phyloP scores from a whole-genome alignment of 37 sponge, comb jelly and placozoan genomes.

The Ianthella basta region DNA sequence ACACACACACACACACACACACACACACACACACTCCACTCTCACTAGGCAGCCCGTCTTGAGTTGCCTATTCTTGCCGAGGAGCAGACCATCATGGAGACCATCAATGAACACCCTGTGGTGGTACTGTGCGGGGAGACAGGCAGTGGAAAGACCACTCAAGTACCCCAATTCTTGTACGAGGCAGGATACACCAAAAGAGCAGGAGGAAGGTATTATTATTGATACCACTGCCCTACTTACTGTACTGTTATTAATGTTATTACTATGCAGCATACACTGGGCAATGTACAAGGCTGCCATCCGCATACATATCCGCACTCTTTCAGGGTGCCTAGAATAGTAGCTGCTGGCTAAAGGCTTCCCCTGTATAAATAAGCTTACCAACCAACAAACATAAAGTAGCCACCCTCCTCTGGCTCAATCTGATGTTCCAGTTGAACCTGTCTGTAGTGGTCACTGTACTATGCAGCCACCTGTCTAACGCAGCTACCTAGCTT shows the following conservation, averaged over 20 bases:
- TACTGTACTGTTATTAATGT: neutral
- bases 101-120: conserved; percentile 72
- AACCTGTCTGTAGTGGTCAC: too few species aligned
- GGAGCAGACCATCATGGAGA: conserved; percentile 88
- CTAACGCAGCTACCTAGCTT: too few species aligned
- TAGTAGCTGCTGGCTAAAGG: too few species aligned
- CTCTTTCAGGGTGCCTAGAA: too few species aligned
- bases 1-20: conserved; percentile 16
- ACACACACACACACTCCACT: conserved; percentile 3
- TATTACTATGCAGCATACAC: too few species aligned
- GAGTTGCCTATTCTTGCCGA: conserved; percentile 87
- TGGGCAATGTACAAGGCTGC: neutral
- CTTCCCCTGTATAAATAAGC: too few species aligned
- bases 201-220: conserved; percentile 18
- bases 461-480: too few species aligned
- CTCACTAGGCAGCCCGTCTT: conserved; percentile 66
- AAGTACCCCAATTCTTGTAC: conserved; percentile 97
- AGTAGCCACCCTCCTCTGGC: too few species aligned
- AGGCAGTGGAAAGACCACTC: conserved; percentile 97
- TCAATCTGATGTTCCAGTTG: too few species aligned
- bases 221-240: too few species aligned
- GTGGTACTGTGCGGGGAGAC: conserved; percentile 90
- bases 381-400: too few species aligned
- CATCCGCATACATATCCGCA: too few species aligned
- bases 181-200: conserved; percentile 81